phyloP scores from a whole-genome alignment of 2,113 vertebrate species.

The Cynoglossus semilaevis region DNA sequence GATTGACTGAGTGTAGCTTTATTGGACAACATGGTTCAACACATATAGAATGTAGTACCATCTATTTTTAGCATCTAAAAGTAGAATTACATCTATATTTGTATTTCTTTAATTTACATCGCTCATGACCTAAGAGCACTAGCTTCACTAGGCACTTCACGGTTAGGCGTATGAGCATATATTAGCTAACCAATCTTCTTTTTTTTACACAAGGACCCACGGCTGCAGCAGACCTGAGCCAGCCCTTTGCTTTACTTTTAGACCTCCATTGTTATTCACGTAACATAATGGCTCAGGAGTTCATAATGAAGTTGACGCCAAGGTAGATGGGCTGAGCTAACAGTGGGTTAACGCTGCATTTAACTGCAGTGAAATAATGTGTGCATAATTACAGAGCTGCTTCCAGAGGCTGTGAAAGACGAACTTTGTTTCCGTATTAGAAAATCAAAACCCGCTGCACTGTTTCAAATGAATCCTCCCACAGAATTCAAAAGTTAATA shows the following conservation, averaged over 20 bases:
- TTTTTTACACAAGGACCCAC: constrained; percentile 49
- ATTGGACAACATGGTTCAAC: too few relatives aligned
- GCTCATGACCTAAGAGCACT: too few relatives aligned
- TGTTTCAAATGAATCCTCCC: neutral
- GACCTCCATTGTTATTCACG: neutral
- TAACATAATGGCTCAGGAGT: neutral
- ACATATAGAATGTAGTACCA: too few relatives aligned
- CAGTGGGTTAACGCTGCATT: neutral
- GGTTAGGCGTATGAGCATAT: too few relatives aligned
- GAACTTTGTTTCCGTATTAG: neutral
- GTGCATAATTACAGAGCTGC: neutral
- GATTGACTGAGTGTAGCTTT: too few relatives aligned
- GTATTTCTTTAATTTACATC: too few relatives aligned
- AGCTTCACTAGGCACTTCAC: too few relatives aligned
- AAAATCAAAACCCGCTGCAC: too few relatives aligned
- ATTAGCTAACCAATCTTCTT: too few relatives aligned
- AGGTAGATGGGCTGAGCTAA: neutral
- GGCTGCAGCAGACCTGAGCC: constrained; percentile 26
- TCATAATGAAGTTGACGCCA: neutral
- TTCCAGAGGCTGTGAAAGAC: neutral
- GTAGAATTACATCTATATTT: too few relatives aligned
- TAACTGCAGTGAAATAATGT: neutral
- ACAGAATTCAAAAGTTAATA: too few relatives aligned
- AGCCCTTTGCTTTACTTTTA: neutral
- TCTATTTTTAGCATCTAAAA: too few relatives aligned